phyloP scores from a whole-genome alignment of 2,888 invertebrate species.

The Sepiola atlantica region DNA sequence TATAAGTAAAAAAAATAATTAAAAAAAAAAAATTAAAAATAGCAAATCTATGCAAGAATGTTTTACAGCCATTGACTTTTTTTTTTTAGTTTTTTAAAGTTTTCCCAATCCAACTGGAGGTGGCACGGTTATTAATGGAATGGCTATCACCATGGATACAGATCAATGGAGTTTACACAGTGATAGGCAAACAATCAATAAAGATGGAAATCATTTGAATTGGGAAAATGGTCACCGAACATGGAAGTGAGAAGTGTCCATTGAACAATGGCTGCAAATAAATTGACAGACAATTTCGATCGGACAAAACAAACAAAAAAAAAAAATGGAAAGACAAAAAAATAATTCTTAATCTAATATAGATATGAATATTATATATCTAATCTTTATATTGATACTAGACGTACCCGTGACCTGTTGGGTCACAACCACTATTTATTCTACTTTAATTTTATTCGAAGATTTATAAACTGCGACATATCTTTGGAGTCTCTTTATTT shows the following conservation, averaged over 20 bases:
- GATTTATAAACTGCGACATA: too few relatives aligned
- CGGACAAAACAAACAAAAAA: not conserved
- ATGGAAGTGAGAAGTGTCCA: not conserved
- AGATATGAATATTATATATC: not conserved
- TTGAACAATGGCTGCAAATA: not conserved
- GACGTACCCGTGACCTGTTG: too few relatives aligned
- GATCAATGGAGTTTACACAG: not conserved
- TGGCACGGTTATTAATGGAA: not conserved
- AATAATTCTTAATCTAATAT: not conserved
- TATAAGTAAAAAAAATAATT: too few relatives aligned
- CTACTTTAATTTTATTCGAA: too few relatives aligned
- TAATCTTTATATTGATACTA: too few relatives aligned
- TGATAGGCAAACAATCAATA: slow-evolving; percentile 32
- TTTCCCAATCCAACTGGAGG: not conserved
- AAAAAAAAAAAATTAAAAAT: not conserved
- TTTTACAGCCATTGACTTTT: not conserved
- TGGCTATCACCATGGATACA: not conserved
- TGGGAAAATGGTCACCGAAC: not conserved
- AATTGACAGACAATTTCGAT: not conserved
- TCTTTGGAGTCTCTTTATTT: too few relatives aligned
- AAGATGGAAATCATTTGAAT: not conserved
- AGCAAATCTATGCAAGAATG: not conserved
- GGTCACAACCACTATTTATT: too few relatives aligned
- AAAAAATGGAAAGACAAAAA: not conserved
- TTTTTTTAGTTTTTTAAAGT: not conserved